Base-by-base conservation (phyloP, 2,888 invertebrate genomes). In the Hydropsyche betteni region DNA sequence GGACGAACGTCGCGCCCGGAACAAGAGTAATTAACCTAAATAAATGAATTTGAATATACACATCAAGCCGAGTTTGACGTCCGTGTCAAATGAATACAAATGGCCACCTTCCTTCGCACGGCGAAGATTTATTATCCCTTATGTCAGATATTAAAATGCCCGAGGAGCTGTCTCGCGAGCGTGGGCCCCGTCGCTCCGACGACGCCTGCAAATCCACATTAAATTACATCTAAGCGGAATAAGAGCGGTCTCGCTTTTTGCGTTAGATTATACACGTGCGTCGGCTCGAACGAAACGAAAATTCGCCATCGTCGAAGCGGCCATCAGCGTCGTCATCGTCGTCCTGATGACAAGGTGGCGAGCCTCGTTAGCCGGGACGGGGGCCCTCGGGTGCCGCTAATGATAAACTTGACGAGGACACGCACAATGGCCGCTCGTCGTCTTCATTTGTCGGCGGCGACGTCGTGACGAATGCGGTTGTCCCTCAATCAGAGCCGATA, bases 51-150 rank as follows among this genome's bases (percentile, higher is more conserved):
- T 77, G 74, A 71, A 78, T 77, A 77, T 75, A 75, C 69, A 77
- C 77, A 75, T 77, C 76, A 75, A 69, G 77, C 50, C 72, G 58
- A 71, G 75, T 75, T 68, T 77, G 77, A 78, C 74, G 76, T 77
- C 74, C 78, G 74, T 79, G 76, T 79, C 78, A 74, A 79, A 79
- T 77, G 78, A 75, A 78, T 77, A 77, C 77, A 78, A 78, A 78
- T 78, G 78, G 74, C 68, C 38, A 69, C 52, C 70, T 74, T 44
- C 74, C 74, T 61, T 75, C 61, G 75, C 68, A 61, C 55, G 55
- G 38, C 55, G 68, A 76, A 76, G 75, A 76, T 76, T 76, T 76
- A 76, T 76, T 36, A 72, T 68, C 58, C 52, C 68, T 76, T 50
- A 72, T 72, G 68, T 70, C 61, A 75, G 77, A 69, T 75, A 75